Evolutionary conservation across 2,113 vertebrate genomes (phyloP), one percentile per base, ranked within the genome.

Genomic region (Anoplopoma fimbria): DNA sequence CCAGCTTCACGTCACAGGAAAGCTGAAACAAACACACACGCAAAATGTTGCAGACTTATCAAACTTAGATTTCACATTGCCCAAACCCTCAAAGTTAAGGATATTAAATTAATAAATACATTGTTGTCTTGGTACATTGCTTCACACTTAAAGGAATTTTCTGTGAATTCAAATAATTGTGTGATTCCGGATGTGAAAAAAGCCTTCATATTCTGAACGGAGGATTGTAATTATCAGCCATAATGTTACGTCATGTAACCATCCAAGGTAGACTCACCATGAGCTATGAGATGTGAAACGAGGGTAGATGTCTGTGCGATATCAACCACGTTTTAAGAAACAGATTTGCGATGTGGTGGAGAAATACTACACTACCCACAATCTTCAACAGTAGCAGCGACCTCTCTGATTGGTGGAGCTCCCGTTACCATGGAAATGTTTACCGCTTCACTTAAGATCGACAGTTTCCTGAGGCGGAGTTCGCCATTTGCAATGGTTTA

Each of bases 1-100:
- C 98, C 94, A 99, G 91, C 92, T 99, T 99, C 75, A 99, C 98
- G 65, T 99, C 98, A 95, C 98, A 99, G 76, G 98, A 99, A 83
- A 99, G 96, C 98, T 99, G 90, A 75, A 81, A 89, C 0, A 75
- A 29, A 81, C 21, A n/a, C n/a, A 80, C 7, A 77, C 10, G 63
- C 13, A 49, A 9, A 53, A 58, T 36, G 3, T 55, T 9, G 8
- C 14, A 5, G 1, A 67, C 7, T 25, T 29, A 38, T 4, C 31
- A 3, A 9, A 36, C 25, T 10, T n/a, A 1, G 21, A 36, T 42
- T 62, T 17, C 14, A 10, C 29, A 9, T 51, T 7, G 12, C 31
- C 63, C 10, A 33, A 13, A 42, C 58, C 3, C 21, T 67, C 12
- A 17, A 10, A 13, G 29, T 23, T 21, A 23, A 38, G n/a, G 4